Evolutionary conservation across 1,140 invertebrate genomes (phyloP), one percentile per base, ranked within the genome.

Genomic region (Eupeodes corollae): DNA sequence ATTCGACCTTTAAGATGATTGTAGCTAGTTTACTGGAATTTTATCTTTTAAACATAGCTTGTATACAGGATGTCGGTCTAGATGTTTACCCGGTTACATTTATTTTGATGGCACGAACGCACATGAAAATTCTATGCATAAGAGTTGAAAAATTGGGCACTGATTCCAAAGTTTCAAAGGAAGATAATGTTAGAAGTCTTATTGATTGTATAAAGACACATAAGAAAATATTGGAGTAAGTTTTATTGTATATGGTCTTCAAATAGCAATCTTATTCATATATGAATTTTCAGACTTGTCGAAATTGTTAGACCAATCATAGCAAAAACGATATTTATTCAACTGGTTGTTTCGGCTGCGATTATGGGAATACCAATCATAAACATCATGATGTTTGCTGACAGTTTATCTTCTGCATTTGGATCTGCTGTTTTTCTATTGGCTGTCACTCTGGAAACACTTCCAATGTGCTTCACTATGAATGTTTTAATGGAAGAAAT

Each of bases 21-120:
- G 21, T 50, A 39, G 53, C 51, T 31, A 47, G 50, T 6, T 51
- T 52, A 32, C 42, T 58, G 18, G 57, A 58, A 44, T 56, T 50
- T 35, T 15, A 50, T n/a, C 49, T 58, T 31, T 50, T 58, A 46
- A 49, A 54, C 47, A 47, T 52, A 31, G 52, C 57, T 18, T 57
- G 57, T n/a, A 53, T 57, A 18, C 57, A 58, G 1, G 53, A 58
- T 40, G 52, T 56, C 18, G 53, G 49, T 16, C 56, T 56, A 12
- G 57, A 58, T 42, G 50, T 51, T 18, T 58, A 58, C n/a, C 47
- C 57, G 1, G 56, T 58, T 0, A 58, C 56, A 39, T 58, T 57
- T 18, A 32, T 56, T 18, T 49, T 49, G 11, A 50, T 58, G 33
- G 37, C 57, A 2, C 40, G 57, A 0, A 19, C 50, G 0, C 56